phyloP scores from a whole-genome alignment of 1,140 invertebrate genomes.

The Cephus cinctus region DNA sequence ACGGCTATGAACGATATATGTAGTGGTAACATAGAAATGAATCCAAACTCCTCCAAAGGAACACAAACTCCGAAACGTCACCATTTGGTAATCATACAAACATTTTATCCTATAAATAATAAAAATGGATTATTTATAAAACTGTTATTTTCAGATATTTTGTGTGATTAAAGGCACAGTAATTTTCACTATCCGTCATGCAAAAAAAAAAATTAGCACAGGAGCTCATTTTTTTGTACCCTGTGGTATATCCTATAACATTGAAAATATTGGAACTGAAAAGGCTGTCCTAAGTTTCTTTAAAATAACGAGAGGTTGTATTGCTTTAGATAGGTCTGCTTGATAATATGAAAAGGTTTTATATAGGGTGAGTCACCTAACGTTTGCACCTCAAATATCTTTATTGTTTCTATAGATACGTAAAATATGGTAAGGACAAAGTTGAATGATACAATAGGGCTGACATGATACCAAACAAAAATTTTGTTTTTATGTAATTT shows the following conservation, averaged over 20 bases:
- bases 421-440: too few relatives aligned
- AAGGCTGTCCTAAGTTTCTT: background rate
- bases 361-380: background rate
- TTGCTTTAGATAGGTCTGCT: background rate
- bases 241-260: background rate
- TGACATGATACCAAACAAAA: too few relatives aligned
- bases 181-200: background rate
- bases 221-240: background rate
- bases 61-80: background rate
- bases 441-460: too few relatives aligned
- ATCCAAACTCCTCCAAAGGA: background rate
- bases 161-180: background rate
- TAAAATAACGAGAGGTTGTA: background rate
- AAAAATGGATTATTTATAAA: background rate
- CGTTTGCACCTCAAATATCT: background rate
- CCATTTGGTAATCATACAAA: background rate
- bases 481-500: too few relatives aligned
- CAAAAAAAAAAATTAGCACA: background rate
- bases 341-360: background rate
- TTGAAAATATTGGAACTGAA: background rate
- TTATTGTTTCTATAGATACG: too few relatives aligned
- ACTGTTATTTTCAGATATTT: background rate
- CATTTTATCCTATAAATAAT: background rate
- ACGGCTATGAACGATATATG: background rate
- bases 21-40: background rate